Percentiles rank a stretch among this genome's conserved stretches.
phyloP scores from a whole-genome alignment of 2,113 vertebrate genomes.

The Perccottus glenii region DNA sequence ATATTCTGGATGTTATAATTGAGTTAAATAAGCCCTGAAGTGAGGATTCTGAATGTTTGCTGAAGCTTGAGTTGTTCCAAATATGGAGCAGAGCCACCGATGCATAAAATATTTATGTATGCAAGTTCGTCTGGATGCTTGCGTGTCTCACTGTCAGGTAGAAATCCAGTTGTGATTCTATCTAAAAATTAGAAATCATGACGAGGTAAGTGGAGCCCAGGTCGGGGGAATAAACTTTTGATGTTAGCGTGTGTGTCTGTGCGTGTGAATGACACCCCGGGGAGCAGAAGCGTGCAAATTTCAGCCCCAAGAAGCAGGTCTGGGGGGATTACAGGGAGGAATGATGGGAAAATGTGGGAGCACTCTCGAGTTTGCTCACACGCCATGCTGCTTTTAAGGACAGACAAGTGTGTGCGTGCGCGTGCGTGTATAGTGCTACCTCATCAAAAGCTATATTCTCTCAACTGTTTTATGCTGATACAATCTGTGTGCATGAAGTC shows the following conservation, averaged over 20 bases:
- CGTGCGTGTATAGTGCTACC: conserved; percentile 47
- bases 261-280: conserved; percentile 35
- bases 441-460: conserved; percentile 63
- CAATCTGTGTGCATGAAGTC: conserved; percentile 38
- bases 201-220: conserved; percentile 29
- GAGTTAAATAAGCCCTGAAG: conserved; percentile 28
- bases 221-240: conserved; percentile 39
- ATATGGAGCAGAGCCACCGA: conserved; percentile 50
- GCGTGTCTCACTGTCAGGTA: conserved; percentile 35
- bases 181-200: conserved; percentile 43
- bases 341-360: conserved; percentile 76
- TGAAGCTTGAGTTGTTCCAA: conserved; percentile 38
- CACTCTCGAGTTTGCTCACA: conserved; percentile 71
- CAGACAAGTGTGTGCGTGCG: conserved; percentile 41
- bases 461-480: conserved; percentile 55
- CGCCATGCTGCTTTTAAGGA: conserved; percentile 72
- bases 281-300: conserved; percentile 67
- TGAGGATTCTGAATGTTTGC: conserved; percentile 52
- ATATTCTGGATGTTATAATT: not conserved
- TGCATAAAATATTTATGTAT: conserved; percentile 42
- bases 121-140: conserved; percentile 14
- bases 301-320: conserved; percentile 72
- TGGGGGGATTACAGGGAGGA: conserved; percentile 74
- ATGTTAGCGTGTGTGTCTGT: conserved; percentile 21
- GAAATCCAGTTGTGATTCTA: conserved; percentile 29